These are phyloP conservation scores for Diplosoma virens DNA, from an alignment of 23 tunicate species.

Conservation along the genomic window DNA sequence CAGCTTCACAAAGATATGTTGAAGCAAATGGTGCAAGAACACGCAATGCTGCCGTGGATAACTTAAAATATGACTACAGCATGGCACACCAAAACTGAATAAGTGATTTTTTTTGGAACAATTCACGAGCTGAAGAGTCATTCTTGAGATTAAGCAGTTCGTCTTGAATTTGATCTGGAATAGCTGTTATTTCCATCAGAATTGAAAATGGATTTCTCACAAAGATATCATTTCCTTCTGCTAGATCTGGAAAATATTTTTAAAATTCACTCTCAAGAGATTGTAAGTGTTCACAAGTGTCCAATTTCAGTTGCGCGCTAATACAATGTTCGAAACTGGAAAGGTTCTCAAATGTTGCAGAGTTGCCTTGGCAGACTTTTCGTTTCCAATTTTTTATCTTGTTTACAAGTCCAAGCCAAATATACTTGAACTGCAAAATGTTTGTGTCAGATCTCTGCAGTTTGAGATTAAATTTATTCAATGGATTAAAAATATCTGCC, in stretches of 20 bases:
- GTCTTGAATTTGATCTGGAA: conserved; percentile 20
- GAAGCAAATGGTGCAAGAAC: conserved; percentile 21
- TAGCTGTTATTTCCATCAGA: conserved; percentile 30
- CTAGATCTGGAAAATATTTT: conserved; percentile 39
- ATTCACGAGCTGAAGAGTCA: conserved; percentile 26
- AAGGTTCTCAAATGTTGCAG: conserved; percentile 11
- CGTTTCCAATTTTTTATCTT: conserved; percentile 29
- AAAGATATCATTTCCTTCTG: conserved; percentile 14
- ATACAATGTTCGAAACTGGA: not conserved
- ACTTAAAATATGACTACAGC: conserved; percentile 1
- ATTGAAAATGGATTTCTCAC: conserved; percentile 28
- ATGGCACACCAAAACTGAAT: conserved; percentile 40
- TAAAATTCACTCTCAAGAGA: conserved; percentile 14
- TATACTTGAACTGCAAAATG: not conserved
- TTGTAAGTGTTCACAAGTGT: conserved; percentile 18
- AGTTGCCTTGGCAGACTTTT: conserved; percentile 11
- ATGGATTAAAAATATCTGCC: conserved; percentile 30
- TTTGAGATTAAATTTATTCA: conserved; percentile 23
- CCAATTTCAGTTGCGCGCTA: conserved; percentile 6
- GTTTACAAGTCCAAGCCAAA: not conserved
- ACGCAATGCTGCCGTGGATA: conserved; percentile 10
- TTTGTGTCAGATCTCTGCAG: conserved; percentile 18
- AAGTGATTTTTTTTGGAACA: conserved; percentile 10
- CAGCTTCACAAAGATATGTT: conserved; percentile 32
- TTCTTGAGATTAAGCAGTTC: conserved; percentile 24